Percentiles rank a stretch among this genome's conserved stretches.
These are phyloP conservation scores for Thripadectes ignobilis DNA, from an alignment of 2,797 vertebrate genomes.

Conservation along the genomic window DNA sequence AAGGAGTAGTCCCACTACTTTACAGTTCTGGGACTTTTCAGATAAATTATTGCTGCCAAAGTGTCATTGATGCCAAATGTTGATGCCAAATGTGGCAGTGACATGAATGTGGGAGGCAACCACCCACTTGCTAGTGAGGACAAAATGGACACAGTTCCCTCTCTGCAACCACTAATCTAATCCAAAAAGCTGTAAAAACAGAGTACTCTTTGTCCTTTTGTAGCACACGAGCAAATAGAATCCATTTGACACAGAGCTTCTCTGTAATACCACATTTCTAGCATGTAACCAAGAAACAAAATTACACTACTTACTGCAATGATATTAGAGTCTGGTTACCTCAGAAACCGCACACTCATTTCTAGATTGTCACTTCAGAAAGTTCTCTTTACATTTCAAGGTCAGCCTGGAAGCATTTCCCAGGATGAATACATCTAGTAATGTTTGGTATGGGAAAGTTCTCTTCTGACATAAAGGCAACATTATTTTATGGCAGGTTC, in stretches of 20 bases:
- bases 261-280: neutral
- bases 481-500: neutral
- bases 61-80: slow-evolving; percentile 7
- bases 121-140: neutral
- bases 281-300: neutral
- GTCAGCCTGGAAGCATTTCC: neutral
- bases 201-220: slow-evolving; percentile 32
- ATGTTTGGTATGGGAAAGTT: neutral
- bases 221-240: slow-evolving; percentile 5
- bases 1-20: neutral
- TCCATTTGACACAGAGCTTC: neutral
- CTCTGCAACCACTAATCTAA: neutral
- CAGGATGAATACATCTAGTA: neutral
- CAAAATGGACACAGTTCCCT: slow-evolving; percentile 32
- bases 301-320: neutral
- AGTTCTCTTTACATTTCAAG: neutral
- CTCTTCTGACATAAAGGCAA: neutral
- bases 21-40: neutral
- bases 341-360: neutral
- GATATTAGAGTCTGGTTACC: neutral
- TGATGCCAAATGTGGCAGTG: slow-evolving; percentile 19
- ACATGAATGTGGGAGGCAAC: slow-evolving; percentile 20
- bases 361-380: neutral
- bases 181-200: slow-evolving; percentile 40
- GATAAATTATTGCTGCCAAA: neutral